Base-by-base conservation (phyloP, 2,888 invertebrate species). In the Chrysina gloriosa region DNA sequence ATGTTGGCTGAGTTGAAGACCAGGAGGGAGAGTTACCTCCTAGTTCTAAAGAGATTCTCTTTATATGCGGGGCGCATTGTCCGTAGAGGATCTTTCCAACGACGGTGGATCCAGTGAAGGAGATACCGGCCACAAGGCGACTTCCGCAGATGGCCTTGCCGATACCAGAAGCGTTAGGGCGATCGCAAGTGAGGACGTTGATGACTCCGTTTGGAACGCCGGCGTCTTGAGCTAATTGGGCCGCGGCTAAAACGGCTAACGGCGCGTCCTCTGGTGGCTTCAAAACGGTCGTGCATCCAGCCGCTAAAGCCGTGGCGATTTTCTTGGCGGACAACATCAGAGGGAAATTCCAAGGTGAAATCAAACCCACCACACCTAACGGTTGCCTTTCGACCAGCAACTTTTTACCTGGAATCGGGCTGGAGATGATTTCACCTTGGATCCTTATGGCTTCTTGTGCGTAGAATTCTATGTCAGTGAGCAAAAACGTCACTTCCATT, bases 251-350 rank as follows among this genome's bases (percentile, higher is more conserved):
- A 0, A 97, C 97, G 0, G 97, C 92, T 2, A 97, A 84, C 0
- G 99, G 99, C 0, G 99, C 98, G 77, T 99, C 98, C 83, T 98
- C 97, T 0, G 98, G 93, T 1, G 99, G 99, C 84, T 94, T 94
- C 1, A 95, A 87, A 0, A 98, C 92, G 81, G 95, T 92, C 0
- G 98, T 97, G 78, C 98, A 99, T 0, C 99, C 98, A 9, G 94
- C 95, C 27, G 98, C 96, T 73, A 99, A 82, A 14, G 98, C 94
- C 2, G 98, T 97, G 23, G 91, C 94, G 1, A 95, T 96, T 85
- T 99, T 99, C 56, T 99, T 86, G 0, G 98, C 95, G 63, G 99
- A 95, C 99, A 99, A 99, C 0, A 98, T 98, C 82, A 92, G 90
- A 1, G 99, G 99, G 78, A 95, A 95, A 79, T 95, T 95, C 94